Base-by-base conservation (phyloP, 1,140 invertebrate genomes). In the Mamestra configurata region DNA sequence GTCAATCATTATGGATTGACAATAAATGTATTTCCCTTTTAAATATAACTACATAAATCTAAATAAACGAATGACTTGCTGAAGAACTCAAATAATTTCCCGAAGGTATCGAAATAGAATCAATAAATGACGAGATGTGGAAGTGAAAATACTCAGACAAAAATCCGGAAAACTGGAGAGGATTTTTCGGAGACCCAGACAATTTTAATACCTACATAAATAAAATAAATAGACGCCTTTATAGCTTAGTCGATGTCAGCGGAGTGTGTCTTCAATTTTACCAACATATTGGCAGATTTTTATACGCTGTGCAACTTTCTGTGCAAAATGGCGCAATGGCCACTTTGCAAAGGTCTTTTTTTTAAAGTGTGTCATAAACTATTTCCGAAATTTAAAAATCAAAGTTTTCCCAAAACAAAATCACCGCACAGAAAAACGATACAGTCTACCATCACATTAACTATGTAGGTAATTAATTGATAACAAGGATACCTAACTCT, bases 131-230 rank as follows among this genome's bases (percentile, higher is more conserved):
- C 15, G 27, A 49, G 8, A 11, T 13, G 40, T 43, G 15, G 13
- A 49, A 49, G 4, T n/a, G 15, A 49, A n/a, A 49, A 49, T 49
- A 49, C 4, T 49, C 43, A 49, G 15, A 49, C 15, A 59, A 35
- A 59, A 31, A 59, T 59, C 57, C 57, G 57, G 57, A 59, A 59
- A 59, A 59, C 57, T 59, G 57, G 57, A 59, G 4, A 59, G 5
- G 27, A n/a, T 31, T 59, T 24, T 35, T 59, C 6, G 6, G 4
- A 2, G 24, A 11, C 13, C 11, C 13, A 59, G 27, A 31, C 24
- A 59, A 59, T 31, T 31, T 31, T 4, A 6, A 27, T 2, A 6
- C 20, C 27, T 59, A 59, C n/a, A 35, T 35, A 31, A 57, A 57
- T 0, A 27, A 35, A 31, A 31, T 59, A 59, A 24, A 31, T 31